Evolutionary conservation across 2,888 invertebrate genomes (phyloP), one percentile per base, ranked within the genome.

Genomic region (Napeogenes sylphis): DNA sequence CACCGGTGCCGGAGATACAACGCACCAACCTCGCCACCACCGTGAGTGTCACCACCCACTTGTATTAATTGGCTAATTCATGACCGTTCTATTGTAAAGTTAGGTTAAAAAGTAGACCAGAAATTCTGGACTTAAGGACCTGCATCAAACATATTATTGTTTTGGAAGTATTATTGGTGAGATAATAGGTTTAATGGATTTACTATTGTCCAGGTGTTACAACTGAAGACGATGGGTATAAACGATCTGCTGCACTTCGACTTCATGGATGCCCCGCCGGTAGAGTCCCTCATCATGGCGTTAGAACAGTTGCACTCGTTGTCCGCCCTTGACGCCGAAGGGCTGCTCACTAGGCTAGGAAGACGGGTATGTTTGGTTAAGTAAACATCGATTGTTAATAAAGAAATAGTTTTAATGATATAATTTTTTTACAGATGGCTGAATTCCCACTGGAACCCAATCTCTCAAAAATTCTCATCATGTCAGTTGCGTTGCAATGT

Each of bases 261-360:
- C 91, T 99, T 99, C 90, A 99, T 99, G 99, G 99, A 99, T 85
- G 97, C 99, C 0, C 99, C 99, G 33, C 99, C 99, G 0, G 97
- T 98, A 30, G 98, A 99, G 89, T 97, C 98, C 0, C 92, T 99
- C 70, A 97, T 99, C 65, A 98, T 98, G 94, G 99, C 99, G 14
- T 90, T 99, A 72, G 99, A 99, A 78, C 98, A 98, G 73, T 90
- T 99, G 68, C 99, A 99, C 85, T 99, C 98, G 4, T 92, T 99
- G 3, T 98, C 98, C 46, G 99, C 99, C 0, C 91, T 99, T 12
- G 99, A 99, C 80, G 97, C 98, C 67, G 97, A 98, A 83, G 98
- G 99, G 12, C 89, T 97, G 53, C 88, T 97, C 12, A 96, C 96
- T 0, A 89, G 96, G 46, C 90, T 97, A 0, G 97, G 97, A 0